Conservation (phyloP, 2,113 vertebrate genomes). For the Sapajus apella region DNA sequence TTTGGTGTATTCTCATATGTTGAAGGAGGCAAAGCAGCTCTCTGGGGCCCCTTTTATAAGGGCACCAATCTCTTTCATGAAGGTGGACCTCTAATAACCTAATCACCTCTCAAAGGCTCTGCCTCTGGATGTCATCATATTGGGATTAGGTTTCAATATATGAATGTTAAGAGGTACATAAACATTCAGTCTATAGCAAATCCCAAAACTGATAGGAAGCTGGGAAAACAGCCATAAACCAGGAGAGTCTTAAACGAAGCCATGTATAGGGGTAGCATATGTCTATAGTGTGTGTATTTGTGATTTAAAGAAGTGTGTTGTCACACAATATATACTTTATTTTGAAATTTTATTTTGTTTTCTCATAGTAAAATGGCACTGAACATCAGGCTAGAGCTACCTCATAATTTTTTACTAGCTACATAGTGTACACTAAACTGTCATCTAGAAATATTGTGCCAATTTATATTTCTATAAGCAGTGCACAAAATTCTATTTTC, state of each 20-base stretch:
- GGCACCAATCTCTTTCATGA: neutral
- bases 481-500: neutral
- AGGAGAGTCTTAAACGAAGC: neutral
- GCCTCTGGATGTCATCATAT: neutral
- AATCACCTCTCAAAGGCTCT: neutral
- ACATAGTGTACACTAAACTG: neutral
- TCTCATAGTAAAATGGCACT: neutral
- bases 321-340: neutral
- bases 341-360: neutral
- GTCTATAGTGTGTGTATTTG: neutral
- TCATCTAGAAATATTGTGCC: neutral
- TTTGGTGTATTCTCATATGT: neutral
- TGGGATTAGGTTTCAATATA: neutral
- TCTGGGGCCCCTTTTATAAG: neutral
- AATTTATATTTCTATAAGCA: neutral
- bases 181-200: neutral
- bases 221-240: neutral
- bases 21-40: neutral
- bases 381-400: neutral
- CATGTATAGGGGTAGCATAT: neutral
- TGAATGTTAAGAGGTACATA: neutral
- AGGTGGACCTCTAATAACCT: neutral
- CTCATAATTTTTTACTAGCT: neutral
- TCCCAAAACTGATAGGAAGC: neutral
- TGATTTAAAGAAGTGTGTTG: neutral